These are phyloP conservation scores for Brachionus koreanus DNA, from an alignment of 1,140 invertebrate genomes.

Conservation along the genomic window DNA sequence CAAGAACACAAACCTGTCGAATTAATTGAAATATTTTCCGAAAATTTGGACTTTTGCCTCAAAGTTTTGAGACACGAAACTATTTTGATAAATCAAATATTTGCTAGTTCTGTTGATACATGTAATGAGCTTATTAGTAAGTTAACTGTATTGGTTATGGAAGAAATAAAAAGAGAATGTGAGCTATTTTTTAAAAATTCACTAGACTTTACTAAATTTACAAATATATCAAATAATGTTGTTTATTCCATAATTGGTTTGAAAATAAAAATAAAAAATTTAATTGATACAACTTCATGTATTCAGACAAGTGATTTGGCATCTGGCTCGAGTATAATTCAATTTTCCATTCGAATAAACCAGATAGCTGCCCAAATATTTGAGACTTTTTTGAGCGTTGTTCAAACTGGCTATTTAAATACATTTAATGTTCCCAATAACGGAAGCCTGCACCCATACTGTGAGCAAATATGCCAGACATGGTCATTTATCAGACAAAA, in stretches of 20 bases:
- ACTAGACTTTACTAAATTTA: constrained; percentile 19
- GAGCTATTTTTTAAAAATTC: constrained; percentile 27
- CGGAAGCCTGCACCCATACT: background rate
- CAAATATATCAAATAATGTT: constrained; percentile 10
- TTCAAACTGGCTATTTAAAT: constrained; percentile 14
- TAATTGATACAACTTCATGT: background rate
- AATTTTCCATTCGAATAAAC: constrained; percentile 21
- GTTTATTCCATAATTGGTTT: constrained; percentile 10
- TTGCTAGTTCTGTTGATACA: background rate
- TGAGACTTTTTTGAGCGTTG: background rate
- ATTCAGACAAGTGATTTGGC: constrained; percentile 15
- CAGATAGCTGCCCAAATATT: constrained; percentile 23
- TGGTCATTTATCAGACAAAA: background rate
- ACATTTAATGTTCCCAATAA: background rate
- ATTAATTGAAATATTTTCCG: background rate
- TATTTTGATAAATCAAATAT: constrained; percentile 8
- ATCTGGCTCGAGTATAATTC: background rate
- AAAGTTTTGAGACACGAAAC: constrained; percentile 31
- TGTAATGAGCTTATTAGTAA: constrained; percentile 2
- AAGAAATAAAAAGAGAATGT: constrained; percentile 16
- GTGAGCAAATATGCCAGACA: constrained; percentile 22
- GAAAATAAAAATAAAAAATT: constrained; percentile 7
- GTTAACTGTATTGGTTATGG: constrained; percentile 2
- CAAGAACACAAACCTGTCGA: background rate
- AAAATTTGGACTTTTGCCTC: constrained; percentile 38